Base-by-base conservation (phyloP, 2,888 invertebrate genomes). In the Brachypterus glaber region DNA sequence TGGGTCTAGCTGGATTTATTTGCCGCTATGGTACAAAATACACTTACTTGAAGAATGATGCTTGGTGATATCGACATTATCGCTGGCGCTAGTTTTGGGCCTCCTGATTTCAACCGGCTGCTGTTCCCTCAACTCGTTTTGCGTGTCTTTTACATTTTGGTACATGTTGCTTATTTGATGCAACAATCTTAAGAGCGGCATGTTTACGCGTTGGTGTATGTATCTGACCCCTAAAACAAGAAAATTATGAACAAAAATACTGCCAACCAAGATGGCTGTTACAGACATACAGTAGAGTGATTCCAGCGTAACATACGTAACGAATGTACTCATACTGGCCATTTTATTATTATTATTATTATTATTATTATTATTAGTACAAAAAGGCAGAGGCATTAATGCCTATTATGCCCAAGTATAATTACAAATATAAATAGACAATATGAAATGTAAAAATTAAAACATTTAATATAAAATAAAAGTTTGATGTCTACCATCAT, bases 141-240 rank as follows among this genome's bases (percentile, higher is more conserved):
- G 89, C 0, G 93, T 93, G 59, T 93, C 91, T 59, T 91, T 89
- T 2, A 95, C 91, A 62, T 93, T 95, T 66, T 92, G 91, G 66
- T 93, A 92, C 92, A 96, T 93, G 58, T 91, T 93, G 55, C 87
- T 88, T 58, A 96, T 93, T 70, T 96, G 96, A 67, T 96, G 93
- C 40, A 95, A 71, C 35, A 96, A 73, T 34, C 96, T 71, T 30
- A 96, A 68, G 24, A 96, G 68, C 0, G 95, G 93, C 93, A 96
- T 93, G 64, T 96, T 96, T 1, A 96, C 91, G 72, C 93, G 87
- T 61, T 95, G 95, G 31, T 89, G 88, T 53, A 96, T 90, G 58
- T 86, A 87, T 36, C 89, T 75, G 50, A 91, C 82, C 59, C 88
- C 86, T 41, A 89, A 69, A 51, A 43, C 37, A 14, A 14, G 24